phyloP scores from a whole-genome alignment of 2,797 vertebrate species.

The Alouatta caraya region DNA sequence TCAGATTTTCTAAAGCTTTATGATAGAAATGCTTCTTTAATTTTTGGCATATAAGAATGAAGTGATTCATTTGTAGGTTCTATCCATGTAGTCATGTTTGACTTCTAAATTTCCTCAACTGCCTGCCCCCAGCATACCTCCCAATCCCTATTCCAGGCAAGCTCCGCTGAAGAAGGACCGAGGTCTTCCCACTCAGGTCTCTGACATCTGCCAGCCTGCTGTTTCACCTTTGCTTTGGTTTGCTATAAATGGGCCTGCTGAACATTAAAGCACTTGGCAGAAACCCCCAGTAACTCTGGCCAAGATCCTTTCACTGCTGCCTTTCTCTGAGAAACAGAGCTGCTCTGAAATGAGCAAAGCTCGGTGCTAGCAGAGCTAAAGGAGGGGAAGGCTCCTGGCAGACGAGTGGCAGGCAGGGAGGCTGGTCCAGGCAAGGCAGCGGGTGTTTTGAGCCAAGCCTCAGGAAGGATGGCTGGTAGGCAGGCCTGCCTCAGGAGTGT shows the following conservation, averaged over 20 bases:
- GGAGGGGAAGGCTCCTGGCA: neutral
- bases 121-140: neutral
- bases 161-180: neutral
- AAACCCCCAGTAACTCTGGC: conserved; percentile 46
- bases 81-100: neutral
- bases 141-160: neutral
- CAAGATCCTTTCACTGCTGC: conserved; percentile 71
- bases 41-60: neutral
- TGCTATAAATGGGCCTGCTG: conserved; percentile 31
- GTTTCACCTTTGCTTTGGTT: conserved; percentile 49
- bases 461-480: neutral
- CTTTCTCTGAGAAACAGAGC: conserved; percentile 45
- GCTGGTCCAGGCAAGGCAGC: neutral
- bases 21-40: conserved; percentile 26
- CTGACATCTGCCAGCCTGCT: conserved; percentile 67
- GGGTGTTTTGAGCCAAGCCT: neutral
- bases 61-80: neutral
- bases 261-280: conserved; percentile 69
- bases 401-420: neutral
- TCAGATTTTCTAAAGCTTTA: neutral
- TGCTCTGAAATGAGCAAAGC: neutral
- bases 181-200: neutral
- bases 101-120: neutral
- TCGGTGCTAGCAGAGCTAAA: neutral
- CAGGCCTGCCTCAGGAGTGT: neutral